Evolutionary conservation across 2,888 invertebrate species (phyloP), one percentile per base, ranked within the genome.

Genomic region (Epinotia demarniana): DNA sequence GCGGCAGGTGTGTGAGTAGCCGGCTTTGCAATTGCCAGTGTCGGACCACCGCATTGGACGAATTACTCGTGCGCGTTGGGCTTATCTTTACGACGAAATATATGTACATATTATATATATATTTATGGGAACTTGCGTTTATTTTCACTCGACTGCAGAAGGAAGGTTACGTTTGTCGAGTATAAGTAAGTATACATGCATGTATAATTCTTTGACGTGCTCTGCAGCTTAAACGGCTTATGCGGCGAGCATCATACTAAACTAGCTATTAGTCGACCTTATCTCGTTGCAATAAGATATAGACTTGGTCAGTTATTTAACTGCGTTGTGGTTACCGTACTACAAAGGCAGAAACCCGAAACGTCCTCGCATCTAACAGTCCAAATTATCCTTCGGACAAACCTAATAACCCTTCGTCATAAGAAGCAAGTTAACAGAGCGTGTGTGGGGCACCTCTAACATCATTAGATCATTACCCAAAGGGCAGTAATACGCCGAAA

Each of bases 401-500:
- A 75, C 70, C 23, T 64, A 75, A 71, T 75, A 70, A 75, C 70
- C 58, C 64, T 71, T 43, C 63, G 64, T 75, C 70, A 75, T 75
- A 66, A 66, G 64, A 75, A 58, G 55, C 57, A 27, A 62, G 71
- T 64, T 27, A 46, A 57, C 64, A 55, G 64, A 64, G 63, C 69
- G 53, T 27, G 64, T 64, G 64, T n/a, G 60, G 49, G 73, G 57
- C 60, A 19, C 53, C 43, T 46, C 66, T 75, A 67, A 72, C 60
- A 61, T 72, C 61, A 39, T 75, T 75, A 72, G 55, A 61, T 67
- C 61, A 39, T 75, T 75, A 75, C 71, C 55, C 46, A 67, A 75
- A 75, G 66, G 73, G 70, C 75, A 75, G 77, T 76, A 78, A 78
- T 77, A 79, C 79, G 79, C 82, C 81, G 80, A 80, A 79, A 80